Conservation (phyloP, 1,140 invertebrate genomes). For the Diachasma alloeum region DNA sequence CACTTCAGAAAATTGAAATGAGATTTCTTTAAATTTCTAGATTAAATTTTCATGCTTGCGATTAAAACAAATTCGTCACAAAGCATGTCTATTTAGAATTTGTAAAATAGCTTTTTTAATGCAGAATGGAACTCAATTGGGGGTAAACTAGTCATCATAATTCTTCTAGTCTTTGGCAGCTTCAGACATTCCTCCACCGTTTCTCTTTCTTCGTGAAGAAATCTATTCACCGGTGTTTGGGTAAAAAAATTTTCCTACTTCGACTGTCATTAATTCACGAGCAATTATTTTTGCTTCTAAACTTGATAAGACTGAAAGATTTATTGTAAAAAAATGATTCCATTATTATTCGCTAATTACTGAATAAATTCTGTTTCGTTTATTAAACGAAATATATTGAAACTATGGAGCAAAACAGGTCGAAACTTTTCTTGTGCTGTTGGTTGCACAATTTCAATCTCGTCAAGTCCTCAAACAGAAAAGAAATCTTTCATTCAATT, state of each 20-base stretch:
- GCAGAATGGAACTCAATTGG: background rate
- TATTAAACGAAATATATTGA: no score
- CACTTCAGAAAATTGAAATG: background rate
- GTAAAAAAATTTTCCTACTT: constrained; percentile 47
- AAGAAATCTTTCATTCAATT: background rate
- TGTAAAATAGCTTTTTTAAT: background rate
- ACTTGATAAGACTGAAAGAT: no score
- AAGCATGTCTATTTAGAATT: background rate
- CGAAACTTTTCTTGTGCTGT: no score
- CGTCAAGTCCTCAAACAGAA: no score
- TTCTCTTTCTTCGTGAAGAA: background rate
- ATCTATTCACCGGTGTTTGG: background rate
- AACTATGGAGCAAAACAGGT: no score
- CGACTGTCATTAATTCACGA: constrained; percentile 64
- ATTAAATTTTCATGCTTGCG: background rate
- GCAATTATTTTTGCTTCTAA: no score
- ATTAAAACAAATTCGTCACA: background rate
- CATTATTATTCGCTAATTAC: no score
- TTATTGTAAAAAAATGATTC: no score
- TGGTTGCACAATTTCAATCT: no score
- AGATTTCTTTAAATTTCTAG: background rate
- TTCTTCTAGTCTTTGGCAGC: constrained; percentile 11
- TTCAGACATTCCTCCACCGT: background rate
- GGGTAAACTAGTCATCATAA: background rate
- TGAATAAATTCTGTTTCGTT: no score